A percentile compares a stretch with the other conserved stretches of the same genome.
phyloP scores from a whole-genome alignment of 2,797 vertebrate species.

The Australoheros facetus region DNA sequence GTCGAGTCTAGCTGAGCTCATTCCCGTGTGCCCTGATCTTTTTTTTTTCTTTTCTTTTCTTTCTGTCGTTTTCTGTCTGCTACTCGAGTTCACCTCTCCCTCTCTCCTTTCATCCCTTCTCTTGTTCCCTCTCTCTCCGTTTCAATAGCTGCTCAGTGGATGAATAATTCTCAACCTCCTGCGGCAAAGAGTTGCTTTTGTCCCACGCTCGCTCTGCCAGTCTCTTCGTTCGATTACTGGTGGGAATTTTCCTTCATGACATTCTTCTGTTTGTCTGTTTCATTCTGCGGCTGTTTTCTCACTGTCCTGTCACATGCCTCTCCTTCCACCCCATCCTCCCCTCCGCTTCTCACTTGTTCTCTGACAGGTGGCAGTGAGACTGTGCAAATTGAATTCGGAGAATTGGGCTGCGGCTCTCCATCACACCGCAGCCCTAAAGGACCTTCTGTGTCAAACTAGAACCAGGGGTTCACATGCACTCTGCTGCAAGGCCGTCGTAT shows the following conservation, averaged over 20 bases:
- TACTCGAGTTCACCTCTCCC: constrained; percentile 1
- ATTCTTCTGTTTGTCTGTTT: constrained; percentile 18
- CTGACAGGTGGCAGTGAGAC: constrained; percentile 59
- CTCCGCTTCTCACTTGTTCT: constrained; percentile 49
- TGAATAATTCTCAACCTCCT: constrained; percentile 57
- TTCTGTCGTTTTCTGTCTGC: constrained; percentile 31
- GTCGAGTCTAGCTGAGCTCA: constrained; percentile 63
- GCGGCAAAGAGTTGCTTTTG: constrained; percentile 47
- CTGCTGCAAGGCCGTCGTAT: constrained; percentile 21
- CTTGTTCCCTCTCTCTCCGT: constrained; percentile 20
- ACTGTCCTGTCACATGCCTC: constrained; percentile 67
- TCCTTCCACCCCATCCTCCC: constrained; percentile 42
- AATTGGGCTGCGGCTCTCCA: constrained; percentile 29
- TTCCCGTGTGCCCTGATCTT: constrained; percentile 63
- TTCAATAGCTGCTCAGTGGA: constrained; percentile 52
- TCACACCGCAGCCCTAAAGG: constrained; percentile 47
- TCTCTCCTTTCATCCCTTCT: constrained; percentile 17
- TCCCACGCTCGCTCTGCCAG: constrained; percentile 34
- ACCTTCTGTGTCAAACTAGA: constrained; percentile 34
- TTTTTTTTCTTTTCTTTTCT: constrained; percentile 4
- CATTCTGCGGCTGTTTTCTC: constrained; percentile 50
- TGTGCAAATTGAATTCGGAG: constrained; percentile 72
- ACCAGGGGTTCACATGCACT: constrained; percentile 14
- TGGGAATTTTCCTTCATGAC: constrained; percentile 31
- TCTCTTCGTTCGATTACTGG: constrained; percentile 16